Conservation (phyloP, 1,140 invertebrate species). For the Magallana gigas region DNA sequence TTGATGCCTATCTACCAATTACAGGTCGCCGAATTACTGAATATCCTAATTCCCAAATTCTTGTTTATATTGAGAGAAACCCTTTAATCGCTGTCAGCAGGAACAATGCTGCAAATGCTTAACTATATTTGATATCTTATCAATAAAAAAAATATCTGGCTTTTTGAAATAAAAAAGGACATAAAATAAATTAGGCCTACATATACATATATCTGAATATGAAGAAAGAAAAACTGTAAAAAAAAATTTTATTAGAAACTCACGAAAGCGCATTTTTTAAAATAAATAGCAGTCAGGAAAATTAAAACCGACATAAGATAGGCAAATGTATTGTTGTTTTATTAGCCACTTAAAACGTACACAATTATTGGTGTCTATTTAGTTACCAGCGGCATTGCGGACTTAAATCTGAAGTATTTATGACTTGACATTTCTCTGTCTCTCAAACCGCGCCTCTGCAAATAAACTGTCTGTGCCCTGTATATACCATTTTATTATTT, state of each 20-base stretch:
- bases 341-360: not conserved
- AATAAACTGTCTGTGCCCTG: not conserved
- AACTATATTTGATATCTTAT: not conserved
- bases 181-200: not conserved
- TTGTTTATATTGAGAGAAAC: not conserved
- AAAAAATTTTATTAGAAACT: too few relatives aligned
- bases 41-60: slow-evolving; percentile 19
- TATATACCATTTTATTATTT: slow-evolving; percentile 4
- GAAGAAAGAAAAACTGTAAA: too few relatives aligned
- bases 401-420: not conserved
- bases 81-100: not conserved
- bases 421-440: slow-evolving; percentile 8
- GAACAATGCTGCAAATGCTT: not conserved
- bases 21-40: not conserved
- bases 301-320: too few relatives aligned
- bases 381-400: not conserved
- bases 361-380: not conserved
- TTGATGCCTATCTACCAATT: slow-evolving; percentile 33
- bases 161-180: not conserved
- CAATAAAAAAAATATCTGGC: not conserved
- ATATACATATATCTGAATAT: not conserved
- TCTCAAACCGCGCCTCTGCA: not conserved
- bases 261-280: too few relatives aligned
- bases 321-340: not conserved
- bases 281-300: too few relatives aligned